Evolutionary conservation across 1,140 invertebrate species (phyloP).

Genomic region (Bombus cullumanus): DNA sequence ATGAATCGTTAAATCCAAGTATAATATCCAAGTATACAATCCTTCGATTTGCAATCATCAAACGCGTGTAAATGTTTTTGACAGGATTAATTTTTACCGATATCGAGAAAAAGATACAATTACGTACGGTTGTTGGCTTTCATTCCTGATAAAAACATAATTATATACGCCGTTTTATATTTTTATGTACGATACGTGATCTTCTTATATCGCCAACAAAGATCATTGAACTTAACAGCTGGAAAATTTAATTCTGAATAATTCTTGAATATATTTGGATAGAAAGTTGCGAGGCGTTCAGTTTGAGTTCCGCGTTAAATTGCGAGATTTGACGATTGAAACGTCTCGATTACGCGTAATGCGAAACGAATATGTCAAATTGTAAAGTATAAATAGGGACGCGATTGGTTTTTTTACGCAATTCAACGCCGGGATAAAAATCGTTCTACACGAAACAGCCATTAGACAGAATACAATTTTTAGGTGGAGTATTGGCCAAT

Average conservation of each 20-base stretch:
- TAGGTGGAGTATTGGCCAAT: background rate
- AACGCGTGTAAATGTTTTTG: too few species aligned
- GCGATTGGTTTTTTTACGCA: slow-evolving; percentile 8
- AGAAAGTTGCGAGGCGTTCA: background rate
- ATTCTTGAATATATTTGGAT: background rate
- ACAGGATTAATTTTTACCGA: too few species aligned
- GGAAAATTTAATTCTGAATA: background rate
- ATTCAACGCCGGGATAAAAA: background rate
- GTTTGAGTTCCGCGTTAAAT: background rate
- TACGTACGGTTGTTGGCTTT: too few species aligned
- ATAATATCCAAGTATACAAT: too few species aligned
- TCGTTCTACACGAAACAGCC: slow-evolving; percentile 31
- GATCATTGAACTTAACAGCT: background rate
- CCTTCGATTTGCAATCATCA: too few species aligned
- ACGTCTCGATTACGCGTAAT: background rate
- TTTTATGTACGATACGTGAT: background rate
- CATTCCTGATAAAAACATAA: too few species aligned
- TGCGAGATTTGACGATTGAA: background rate
- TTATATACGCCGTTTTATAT: background rate
- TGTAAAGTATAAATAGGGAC: background rate
- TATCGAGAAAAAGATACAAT: too few species aligned
- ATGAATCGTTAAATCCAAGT: too few species aligned
- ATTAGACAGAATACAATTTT: slow-evolving; percentile 10
- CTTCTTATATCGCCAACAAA: background rate
- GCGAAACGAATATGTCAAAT: background rate